A percentile compares a stretch with the other conserved stretches of the same genome.
Conservation (phyloP, 1,140 invertebrate genomes). For the Neelides sp. region DNA sequence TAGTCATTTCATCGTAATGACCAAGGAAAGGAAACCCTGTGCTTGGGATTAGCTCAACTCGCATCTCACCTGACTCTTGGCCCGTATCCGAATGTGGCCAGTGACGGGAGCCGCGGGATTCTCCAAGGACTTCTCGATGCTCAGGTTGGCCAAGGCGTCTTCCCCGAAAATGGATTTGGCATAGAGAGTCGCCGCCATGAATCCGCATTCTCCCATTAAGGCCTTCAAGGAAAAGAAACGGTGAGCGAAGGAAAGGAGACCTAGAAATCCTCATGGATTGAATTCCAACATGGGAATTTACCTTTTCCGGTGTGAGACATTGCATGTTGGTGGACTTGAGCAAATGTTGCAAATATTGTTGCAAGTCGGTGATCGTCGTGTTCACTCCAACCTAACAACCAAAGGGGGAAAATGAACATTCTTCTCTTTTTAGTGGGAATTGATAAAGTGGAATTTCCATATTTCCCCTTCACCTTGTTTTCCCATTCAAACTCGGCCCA, state of each 20-base stretch:
- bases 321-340: conserved; percentile 97
- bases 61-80: conserved; percentile 77
- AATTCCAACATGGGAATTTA: conserved; percentile 29
- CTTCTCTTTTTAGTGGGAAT: no score
- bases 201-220: conserved; percentile 88
- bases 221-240: conserved; percentile 45
- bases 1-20: not conserved
- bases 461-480: conserved; percentile 92
- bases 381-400: conserved; percentile 69
- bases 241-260: no score
- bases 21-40: conserved; percentile 14
- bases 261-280: not conserved
- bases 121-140: conserved; percentile 87
- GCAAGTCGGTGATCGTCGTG: conserved; percentile 81
- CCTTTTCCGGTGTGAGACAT: conserved; percentile 89
- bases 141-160: conserved; percentile 95
- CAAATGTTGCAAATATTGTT: conserved; percentile 84
- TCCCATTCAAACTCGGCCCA: conserved; percentile 99
- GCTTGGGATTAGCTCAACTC: conserved; percentile 2
- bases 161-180: conserved; percentile 98
- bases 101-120: conserved; percentile 76
- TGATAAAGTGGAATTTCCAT: no score
- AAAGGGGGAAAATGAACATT: no score
- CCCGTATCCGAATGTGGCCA: conserved; percentile 91
- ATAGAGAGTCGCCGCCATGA: conserved; percentile 99